Percentiles rank a stretch among this genome's conserved stretches.
Evolutionary conservation across 2,888 invertebrate genomes (phyloP).

Genomic region (Leptodirus hochenwartii): DNA sequence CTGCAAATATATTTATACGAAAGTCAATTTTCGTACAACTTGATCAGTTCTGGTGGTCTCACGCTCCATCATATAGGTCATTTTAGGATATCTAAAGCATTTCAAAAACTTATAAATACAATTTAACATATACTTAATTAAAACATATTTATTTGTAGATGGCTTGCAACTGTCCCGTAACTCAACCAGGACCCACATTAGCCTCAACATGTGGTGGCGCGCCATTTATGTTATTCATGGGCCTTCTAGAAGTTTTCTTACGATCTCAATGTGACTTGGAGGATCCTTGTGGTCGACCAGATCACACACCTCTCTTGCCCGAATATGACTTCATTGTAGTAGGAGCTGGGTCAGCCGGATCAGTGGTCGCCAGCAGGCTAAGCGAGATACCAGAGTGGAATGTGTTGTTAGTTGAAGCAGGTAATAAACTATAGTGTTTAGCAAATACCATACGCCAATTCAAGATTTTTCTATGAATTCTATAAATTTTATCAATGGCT

Average conservation of each 20-base stretch:
- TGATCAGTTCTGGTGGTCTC: too few relatives aligned
- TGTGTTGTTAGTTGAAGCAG: constrained; percentile 57
- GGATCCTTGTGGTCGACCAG: constrained; percentile 65
- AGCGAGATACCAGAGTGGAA: constrained; percentile 56
- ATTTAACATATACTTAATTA: constrained; percentile 2
- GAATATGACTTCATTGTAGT: constrained; percentile 62
- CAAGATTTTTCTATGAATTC: too few relatives aligned
- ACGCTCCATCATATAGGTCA: too few relatives aligned
- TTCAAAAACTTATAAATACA: too few relatives aligned
- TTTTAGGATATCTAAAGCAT: too few relatives aligned
- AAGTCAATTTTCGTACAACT: too few relatives aligned
- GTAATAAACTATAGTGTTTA: constrained; percentile 20
- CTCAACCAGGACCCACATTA: constrained; percentile 64
- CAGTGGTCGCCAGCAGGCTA: constrained; percentile 51
- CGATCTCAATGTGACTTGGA: constrained; percentile 75
- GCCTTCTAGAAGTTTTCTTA: constrained; percentile 67
- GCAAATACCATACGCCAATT: too few relatives aligned
- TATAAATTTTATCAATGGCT: too few relatives aligned
- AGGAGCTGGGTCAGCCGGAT: constrained; percentile 54
- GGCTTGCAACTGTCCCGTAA: constrained; percentile 65
- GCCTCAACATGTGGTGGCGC: constrained; percentile 72
- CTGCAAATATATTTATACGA: too few relatives aligned
- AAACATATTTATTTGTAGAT: constrained; percentile 17
- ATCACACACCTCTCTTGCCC: constrained; percentile 34
- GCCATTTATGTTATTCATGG: constrained; percentile 80